Base-by-base conservation (phyloP, 2,888 invertebrate species). In the Adelognathus sp. region DNA sequence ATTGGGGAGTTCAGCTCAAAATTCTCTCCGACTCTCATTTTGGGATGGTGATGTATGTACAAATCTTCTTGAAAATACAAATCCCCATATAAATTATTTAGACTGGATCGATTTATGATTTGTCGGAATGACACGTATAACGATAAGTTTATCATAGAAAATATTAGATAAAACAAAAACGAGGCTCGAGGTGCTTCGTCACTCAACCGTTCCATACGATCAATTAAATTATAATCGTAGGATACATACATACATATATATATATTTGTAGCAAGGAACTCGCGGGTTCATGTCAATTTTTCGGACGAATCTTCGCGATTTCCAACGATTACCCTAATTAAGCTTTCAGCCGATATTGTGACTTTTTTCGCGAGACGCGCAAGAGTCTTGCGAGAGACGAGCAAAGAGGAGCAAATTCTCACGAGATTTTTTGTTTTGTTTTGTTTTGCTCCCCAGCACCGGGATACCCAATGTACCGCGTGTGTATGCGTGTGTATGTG, bases 141-240 rank as follows among this genome's bases (percentile, higher is more conserved):
- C 6, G 41, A 66, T 79, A 61, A 78, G 72, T 73, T 58, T 72
- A 66, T 39, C 60, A 64, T 60, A 70, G 7, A n/a, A 60, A 41
- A 50, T 31, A 52, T 74, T 66, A 66, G 44, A 61, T 33, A 44
- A 58, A 46, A 66, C 27, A 52, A 50, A 69, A 56, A 66, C 27
- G 33, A 33, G 69, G 58, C 75, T 58, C 60, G 75, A 63, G 58
- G 36, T 73, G 78, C 79, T 84, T 78, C 77, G 83, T 79, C 82
- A 85, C 85, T 84, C 85, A 85, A 84, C 85, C 88, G 88, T 87
- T 88, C 85, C 87, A 87, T 87, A 85, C 79, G 86, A 87, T 87
- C 87, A 87, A 86, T 87, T 87, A 85, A 85, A 81, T n/a, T 82
- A 82, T 84, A 86, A 86, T 83, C 84, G 82, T 86, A 81, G 46